Base-by-base conservation (phyloP, 2,797 vertebrate species). In the Silurus lanzhouensis region DNA sequence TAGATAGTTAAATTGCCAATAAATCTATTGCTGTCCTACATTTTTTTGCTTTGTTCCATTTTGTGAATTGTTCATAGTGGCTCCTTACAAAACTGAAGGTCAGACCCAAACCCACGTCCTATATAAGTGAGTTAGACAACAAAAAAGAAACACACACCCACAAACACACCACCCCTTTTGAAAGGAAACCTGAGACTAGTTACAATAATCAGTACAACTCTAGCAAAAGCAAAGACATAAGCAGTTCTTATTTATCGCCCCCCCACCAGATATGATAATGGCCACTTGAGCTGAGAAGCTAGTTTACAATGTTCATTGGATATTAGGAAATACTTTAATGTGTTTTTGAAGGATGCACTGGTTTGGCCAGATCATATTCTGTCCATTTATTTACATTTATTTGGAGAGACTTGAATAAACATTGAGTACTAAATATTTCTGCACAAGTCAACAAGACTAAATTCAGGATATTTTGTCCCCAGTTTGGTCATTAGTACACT, bases 171-270 rank as follows among this genome's bases (percentile, higher is more conserved):
- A 27, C 75, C 46, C 25, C 13, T 84, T 88, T 87, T 77, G 15
- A 15, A 46, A 52, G 63, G 88, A 90, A 90, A 89, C 55, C 70
- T 74, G 82, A 87, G 66, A 83, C 83, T 0, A 25, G n/a, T 61
- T 38, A 87, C 46, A 57, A 82, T 81, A 77, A 81, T 78, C 66
- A 67, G 76, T 66, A 82, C 70, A 77, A 44, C 66, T 80, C 17
- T 64, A 81, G 74, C 15, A 58, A 31, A 38, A 75, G 63, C 58
- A 84, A 68, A 86, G 64, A 48, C 9, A 60, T 60, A 38, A 60
- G 63, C 79, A 66, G 83, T 87, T 86, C 78, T 68, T 58, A 55
- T 64, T 67, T 48, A 87, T 85, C 3, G 38, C 38, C 83, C 75
- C 20, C 61, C 58, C 20, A 58, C 46, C 70, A 72, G 64, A 12